These are phyloP conservation scores for Sminthurides aquaticus DNA, from an alignment of 2,888 invertebrate species.

Conservation along the genomic window DNA sequence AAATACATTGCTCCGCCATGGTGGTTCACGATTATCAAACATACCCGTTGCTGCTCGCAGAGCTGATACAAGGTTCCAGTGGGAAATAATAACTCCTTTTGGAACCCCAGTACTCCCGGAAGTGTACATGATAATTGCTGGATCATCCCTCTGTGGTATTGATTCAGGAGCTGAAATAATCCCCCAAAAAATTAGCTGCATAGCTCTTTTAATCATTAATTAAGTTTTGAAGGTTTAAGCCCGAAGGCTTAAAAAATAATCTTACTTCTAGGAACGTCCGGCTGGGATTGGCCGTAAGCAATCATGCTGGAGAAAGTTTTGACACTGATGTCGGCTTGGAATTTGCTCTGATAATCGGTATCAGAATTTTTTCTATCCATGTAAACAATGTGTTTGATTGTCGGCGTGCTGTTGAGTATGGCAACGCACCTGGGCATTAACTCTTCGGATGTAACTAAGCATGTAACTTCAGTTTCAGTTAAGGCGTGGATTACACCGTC, in stretches of 20 bases:
- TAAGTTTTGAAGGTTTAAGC: conserved; percentile 1
- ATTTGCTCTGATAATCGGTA: conserved; percentile 2
- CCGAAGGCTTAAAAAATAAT: not conserved
- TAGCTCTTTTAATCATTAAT: not conserved
- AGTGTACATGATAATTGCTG: conserved; percentile 98
- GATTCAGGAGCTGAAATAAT: conserved; percentile 49
- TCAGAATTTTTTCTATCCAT: conserved; percentile 55
- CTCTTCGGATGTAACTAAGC: conserved; percentile 86
- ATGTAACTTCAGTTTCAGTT: conserved; percentile 89
- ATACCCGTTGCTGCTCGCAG: conserved; percentile 54
- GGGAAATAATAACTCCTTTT: conserved; percentile 78
- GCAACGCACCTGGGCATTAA: conserved; percentile 82
- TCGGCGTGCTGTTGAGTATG: conserved; percentile 64
- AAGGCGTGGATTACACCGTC: conserved; percentile 94
- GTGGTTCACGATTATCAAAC: not conserved
- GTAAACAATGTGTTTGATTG: conserved; percentile 70
- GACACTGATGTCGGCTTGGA: conserved; percentile 23
- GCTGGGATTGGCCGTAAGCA: conserved; percentile 18
- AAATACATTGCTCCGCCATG: not conserved
- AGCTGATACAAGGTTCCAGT: conserved; percentile 71
- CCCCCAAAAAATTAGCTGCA: conserved; percentile 47
- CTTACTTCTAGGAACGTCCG: conserved; percentile 6
- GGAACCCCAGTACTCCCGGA: conserved; percentile 94
- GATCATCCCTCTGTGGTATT: conserved; percentile 59
- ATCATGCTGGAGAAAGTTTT: conserved; percentile 27